Evolutionary conservation across 2,113 vertebrate genomes (phyloP), one percentile per base, ranked within the genome.

Genomic region (Synchiropus splendidus): DNA sequence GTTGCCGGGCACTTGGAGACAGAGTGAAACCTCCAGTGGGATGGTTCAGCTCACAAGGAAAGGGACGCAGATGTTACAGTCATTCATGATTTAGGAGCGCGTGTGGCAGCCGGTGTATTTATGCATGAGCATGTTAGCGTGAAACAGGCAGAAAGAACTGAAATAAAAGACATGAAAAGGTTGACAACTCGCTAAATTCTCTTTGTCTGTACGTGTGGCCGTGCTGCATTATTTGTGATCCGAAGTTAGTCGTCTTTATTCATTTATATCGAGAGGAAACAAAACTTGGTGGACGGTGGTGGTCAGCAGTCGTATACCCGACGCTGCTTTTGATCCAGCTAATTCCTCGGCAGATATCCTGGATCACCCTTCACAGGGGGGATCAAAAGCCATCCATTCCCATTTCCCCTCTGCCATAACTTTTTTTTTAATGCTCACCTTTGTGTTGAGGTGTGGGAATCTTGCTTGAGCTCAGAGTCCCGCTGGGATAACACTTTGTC

Each of bases 11-110:
- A 45, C 41, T 44, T 16, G 16, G 42, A 36, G 40, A 31, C 30
- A 32, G 34, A 16, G 31, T 32, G 16, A 36, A 40, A 33, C 16
- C 43, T 14, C 51, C 45, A 16, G 31, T 36, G 43, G 48, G 18
- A 40, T 38, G 51, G 38, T 41, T 54, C 13, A 12, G 36, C 54
- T 27, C 21, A 31, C 39, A 38, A 17, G 48, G 56, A 64, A 64
- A 16, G 31, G 55, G 44, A 50, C 62, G 46, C 66, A 72, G 62
- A 74, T 67, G 64, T 64, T 60, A 30, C 10, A 58, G 50, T 51
- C 35, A 51, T 78, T 45, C 73, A 74, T 64, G 35, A 75, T 73
- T 69, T 59, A 75, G 47, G 60, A 37, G 58, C 14, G 38, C 14
- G 33, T 62, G 61, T 40, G 34, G 36, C 36, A 51, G 48, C 50